Percentiles rank a stretch among this genome's conserved stretches.
Evolutionary conservation across 2,113 vertebrate genomes (phyloP).

Genomic region (Antennarius striatus): DNA sequence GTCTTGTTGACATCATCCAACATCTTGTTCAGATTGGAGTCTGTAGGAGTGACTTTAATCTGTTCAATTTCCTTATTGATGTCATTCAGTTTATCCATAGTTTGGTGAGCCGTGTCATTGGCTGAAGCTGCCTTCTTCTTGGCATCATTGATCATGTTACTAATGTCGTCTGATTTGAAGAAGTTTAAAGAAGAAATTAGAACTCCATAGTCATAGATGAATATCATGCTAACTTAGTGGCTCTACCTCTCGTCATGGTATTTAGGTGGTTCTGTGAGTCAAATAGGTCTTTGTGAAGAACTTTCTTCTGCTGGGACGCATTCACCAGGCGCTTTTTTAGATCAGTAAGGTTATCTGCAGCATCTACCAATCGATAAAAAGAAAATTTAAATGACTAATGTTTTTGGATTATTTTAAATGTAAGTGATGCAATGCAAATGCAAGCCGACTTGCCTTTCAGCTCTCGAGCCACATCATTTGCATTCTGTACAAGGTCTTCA

Average conservation of each 20-base stretch:
- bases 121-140: conserved; percentile 80
- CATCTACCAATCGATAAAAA: conserved; percentile 64
- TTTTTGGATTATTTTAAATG: neutral
- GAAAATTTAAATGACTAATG: neutral
- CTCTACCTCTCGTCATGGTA: conserved; percentile 82
- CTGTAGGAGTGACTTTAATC: conserved; percentile 67
- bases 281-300: conserved; percentile 77
- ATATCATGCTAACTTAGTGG: neutral
- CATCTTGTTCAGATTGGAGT: conserved; percentile 51
- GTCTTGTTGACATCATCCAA: conserved; percentile 71
- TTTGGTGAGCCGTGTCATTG: conserved; percentile 70
- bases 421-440: neutral
- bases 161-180: conserved; percentile 80
- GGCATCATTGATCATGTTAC: conserved; percentile 77
- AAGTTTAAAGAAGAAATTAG: neutral
- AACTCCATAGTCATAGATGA: neutral
- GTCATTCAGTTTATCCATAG: conserved; percentile 80
- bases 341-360: conserved; percentile 71
- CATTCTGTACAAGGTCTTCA: conserved; percentile 71
- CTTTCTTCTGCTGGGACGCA: conserved; percentile 78
- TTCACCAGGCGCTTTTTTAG: conserved; percentile 78
- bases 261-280: conserved; percentile 73
- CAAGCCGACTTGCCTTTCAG: conserved; percentile 77
- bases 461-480: conserved; percentile 70
- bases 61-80: conserved; percentile 84